A percentile compares a stretch with the other conserved stretches of the same genome.
Conservation (phyloP, 2,888 invertebrate species). For the Anodontia alba region DNA sequence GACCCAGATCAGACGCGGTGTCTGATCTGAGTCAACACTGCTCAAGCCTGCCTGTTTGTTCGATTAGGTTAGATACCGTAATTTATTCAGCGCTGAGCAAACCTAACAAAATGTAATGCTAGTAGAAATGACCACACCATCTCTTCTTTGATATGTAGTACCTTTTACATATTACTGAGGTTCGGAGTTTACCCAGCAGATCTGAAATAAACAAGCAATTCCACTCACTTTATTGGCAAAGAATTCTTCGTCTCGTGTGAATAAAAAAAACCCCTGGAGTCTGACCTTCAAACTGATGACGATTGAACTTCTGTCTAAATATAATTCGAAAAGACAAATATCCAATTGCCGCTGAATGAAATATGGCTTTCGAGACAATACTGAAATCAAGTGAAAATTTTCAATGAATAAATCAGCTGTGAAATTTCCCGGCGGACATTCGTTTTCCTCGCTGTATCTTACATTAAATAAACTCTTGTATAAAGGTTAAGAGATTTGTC, state of each 20-base stretch:
- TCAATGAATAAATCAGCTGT: constrained; percentile 13
- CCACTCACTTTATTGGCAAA: no score
- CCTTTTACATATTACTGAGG: no score
- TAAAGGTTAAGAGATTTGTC: constrained; percentile 4
- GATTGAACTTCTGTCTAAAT: background rate
- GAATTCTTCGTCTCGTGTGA: background rate
- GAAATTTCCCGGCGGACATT: constrained; percentile 8
- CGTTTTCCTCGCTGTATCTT: background rate
- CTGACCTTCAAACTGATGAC: background rate
- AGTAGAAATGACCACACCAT: no score
- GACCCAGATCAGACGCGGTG: no score
- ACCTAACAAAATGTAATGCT: no score
- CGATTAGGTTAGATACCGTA: no score
- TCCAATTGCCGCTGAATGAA: background rate
- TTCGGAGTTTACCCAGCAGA: no score
- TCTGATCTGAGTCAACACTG: no score
- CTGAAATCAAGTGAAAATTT: constrained; percentile 12
- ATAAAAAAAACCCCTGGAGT: background rate
- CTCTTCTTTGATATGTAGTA: no score
- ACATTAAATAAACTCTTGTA: constrained; percentile 3
- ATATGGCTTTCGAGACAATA: constrained; percentile 16
- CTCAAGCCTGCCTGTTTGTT: no score
- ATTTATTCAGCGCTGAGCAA: no score
- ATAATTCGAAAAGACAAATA: constrained; percentile 10
- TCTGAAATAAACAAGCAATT: no score